Evolutionary conservation across 2,797 vertebrate genomes (phyloP).

Genomic region (Sternarchorhynchus goeldii): DNA sequence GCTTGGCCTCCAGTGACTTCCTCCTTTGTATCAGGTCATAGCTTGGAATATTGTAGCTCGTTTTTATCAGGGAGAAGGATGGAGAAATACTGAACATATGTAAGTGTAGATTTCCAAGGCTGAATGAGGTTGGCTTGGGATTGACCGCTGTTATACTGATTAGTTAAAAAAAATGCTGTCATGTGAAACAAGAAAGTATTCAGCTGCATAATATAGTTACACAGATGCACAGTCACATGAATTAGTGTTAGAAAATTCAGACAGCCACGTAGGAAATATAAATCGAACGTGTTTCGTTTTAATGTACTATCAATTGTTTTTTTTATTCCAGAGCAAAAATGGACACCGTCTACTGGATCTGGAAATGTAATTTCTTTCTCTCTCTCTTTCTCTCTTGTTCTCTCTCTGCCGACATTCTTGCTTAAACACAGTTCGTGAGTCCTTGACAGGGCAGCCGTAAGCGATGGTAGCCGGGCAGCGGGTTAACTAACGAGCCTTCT

Average conservation of each 20-base stretch:
- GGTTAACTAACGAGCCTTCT: constrained; percentile 77
- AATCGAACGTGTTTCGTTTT: background rate
- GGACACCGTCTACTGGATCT: constrained; percentile 26
- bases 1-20: constrained; percentile 51
- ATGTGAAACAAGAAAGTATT: constrained; percentile 13
- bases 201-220: background rate
- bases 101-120: constrained; percentile 39
- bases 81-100: constrained; percentile 23
- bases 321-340: background rate
- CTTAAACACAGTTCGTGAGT: constrained; percentile 70
- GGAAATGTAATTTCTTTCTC: constrained; percentile 29
- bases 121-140: constrained; percentile 15
- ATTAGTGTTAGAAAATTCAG: background rate
- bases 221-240: background rate
- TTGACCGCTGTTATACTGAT: background rate
- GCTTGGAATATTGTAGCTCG: constrained; percentile 53
- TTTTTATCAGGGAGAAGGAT: constrained; percentile 47
- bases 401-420: constrained; percentile 58
- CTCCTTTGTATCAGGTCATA: constrained; percentile 55
- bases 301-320: no score
- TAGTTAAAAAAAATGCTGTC: background rate
- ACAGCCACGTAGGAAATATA: background rate
- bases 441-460: constrained; percentile 67
- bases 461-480: constrained; percentile 74
- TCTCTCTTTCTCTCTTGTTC: constrained; percentile 32